Percentiles rank a stretch among this genome's conserved stretches.
Conservation (phyloP, 2,113 vertebrate genomes). For the Trichomycterus rosablanca region DNA sequence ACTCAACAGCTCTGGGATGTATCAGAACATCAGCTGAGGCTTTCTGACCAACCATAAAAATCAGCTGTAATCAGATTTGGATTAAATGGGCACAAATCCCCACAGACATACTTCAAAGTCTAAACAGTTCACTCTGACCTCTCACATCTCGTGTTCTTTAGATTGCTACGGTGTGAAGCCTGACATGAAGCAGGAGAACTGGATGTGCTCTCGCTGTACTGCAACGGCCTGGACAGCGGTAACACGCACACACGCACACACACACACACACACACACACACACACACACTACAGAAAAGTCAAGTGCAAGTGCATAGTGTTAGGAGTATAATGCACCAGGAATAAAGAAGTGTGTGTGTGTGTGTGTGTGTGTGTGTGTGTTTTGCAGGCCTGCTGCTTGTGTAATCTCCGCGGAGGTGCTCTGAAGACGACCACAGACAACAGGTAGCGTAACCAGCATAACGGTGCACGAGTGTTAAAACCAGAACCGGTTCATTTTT, state of each 20-base stretch:
- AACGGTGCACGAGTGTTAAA: too few relatives aligned
- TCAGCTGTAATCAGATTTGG: too few relatives aligned
- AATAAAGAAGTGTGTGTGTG: not conserved
- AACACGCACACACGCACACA: slow-evolving; percentile 43
- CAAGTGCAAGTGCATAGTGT: not conserved
- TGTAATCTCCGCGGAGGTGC: slow-evolving; percentile 93
- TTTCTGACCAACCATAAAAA: too few relatives aligned
- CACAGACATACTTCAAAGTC: too few relatives aligned
- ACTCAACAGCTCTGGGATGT: too few relatives aligned
- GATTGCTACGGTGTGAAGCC: slow-evolving; percentile 91
- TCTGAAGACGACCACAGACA: slow-evolving; percentile 83
- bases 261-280: not conserved
- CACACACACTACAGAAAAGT: not conserved
- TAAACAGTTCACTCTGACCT: too few relatives aligned
- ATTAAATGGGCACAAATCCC: too few relatives aligned
- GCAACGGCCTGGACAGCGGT: slow-evolving; percentile 82
- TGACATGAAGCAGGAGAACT: slow-evolving; percentile 71
- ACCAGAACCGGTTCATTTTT: too few relatives aligned
- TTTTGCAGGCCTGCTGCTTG: slow-evolving; percentile 84
- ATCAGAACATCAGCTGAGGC: too few relatives aligned
- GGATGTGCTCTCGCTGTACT: slow-evolving; percentile 85
- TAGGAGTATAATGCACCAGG: not conserved
- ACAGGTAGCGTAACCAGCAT: too few relatives aligned
- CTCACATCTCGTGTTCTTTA: too few relatives aligned
- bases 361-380: slow-evolving; percentile 35